These are phyloP conservation scores for Sarcophilus harrisii DNA, from an alignment of 2,797 vertebrate species.

Conservation along the genomic window DNA sequence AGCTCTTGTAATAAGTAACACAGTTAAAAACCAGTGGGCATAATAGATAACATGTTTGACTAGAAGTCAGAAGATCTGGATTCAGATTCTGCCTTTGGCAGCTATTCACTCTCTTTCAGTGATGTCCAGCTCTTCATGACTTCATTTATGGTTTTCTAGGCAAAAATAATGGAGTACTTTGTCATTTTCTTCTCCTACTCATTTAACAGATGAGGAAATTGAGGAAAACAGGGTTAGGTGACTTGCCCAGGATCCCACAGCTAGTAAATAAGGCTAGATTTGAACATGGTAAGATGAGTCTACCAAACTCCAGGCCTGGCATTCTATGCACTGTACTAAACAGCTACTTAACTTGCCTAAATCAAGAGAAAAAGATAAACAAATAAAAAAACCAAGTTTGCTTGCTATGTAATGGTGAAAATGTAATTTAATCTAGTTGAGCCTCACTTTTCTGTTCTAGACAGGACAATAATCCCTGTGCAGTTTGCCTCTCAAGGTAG, in stretches of 20 bases:
- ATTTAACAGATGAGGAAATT: background rate
- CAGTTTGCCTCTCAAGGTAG: background rate
- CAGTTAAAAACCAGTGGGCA: background rate
- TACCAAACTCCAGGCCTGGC: background rate
- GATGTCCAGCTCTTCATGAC: background rate
- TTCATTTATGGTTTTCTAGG: background rate
- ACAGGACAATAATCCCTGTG: background rate
- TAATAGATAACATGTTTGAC: background rate
- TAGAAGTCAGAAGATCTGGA: background rate
- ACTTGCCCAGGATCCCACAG: background rate
- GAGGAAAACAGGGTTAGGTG: background rate
- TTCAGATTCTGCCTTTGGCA: background rate
- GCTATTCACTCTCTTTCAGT: background rate
- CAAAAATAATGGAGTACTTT: background rate
- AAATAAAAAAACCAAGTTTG: background rate
- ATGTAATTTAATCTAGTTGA: background rate
- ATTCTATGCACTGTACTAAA: background rate
- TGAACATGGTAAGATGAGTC: background rate
- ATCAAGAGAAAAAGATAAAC: background rate
- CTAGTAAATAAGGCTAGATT: background rate
- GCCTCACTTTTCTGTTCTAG: background rate
- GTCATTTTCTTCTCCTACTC: background rate
- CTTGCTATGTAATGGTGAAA: background rate
- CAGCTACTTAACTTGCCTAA: background rate
- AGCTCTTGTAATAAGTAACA: background rate